Evolutionary conservation across 2,888 invertebrate species (phyloP).

Genomic region (Syrphus vitripennis): DNA sequence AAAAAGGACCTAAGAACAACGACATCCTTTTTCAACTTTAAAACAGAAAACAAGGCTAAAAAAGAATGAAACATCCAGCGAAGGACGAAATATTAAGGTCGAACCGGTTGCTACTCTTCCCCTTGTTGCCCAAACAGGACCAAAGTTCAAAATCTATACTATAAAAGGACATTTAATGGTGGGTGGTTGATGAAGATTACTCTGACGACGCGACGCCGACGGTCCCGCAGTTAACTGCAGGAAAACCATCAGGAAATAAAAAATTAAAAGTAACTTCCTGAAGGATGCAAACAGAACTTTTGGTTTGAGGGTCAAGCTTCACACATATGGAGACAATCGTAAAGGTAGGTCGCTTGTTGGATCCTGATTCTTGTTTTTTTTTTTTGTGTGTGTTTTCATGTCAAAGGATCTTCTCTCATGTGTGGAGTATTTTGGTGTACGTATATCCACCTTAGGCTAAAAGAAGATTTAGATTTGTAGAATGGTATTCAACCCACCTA

Average conservation of each 20-base stretch:
- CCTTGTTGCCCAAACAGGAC: slow-evolving; percentile 34
- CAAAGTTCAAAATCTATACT: slow-evolving; percentile 57
- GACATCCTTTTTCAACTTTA: slow-evolving; percentile 33
- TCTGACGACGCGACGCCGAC: not conserved
- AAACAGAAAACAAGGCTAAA: slow-evolving; percentile 32
- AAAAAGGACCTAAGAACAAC: slow-evolving; percentile 20
- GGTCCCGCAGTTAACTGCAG: slow-evolving; percentile 17
- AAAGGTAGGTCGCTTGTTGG: not conserved
- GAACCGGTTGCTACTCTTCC: slow-evolving; percentile 56
- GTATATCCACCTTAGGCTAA: slow-evolving; percentile 13
- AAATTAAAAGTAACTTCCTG: slow-evolving; percentile 68
- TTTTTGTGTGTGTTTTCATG: slow-evolving; percentile 30
- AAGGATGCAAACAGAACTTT: slow-evolving; percentile 53
- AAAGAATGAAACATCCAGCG: slow-evolving; percentile 15
- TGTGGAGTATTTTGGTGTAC: slow-evolving; percentile 37
- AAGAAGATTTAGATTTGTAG: not conserved
- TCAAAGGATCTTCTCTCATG: slow-evolving; percentile 24
- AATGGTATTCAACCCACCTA: not conserved
- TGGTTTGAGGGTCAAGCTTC: slow-evolving; percentile 42
- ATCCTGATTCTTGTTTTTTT: slow-evolving; percentile 23
- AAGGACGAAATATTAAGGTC: slow-evolving; percentile 70
- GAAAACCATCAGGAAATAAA: slow-evolving; percentile 50
- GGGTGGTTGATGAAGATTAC: slow-evolving; percentile 37
- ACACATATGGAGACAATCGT: slow-evolving; percentile 45
- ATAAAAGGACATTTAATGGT: not conserved